A percentile compares a stretch with the other conserved stretches of the same genome.
Evolutionary conservation across 2,797 vertebrate genomes (phyloP).

Genomic region (Sebastes hubbsi): DNA sequence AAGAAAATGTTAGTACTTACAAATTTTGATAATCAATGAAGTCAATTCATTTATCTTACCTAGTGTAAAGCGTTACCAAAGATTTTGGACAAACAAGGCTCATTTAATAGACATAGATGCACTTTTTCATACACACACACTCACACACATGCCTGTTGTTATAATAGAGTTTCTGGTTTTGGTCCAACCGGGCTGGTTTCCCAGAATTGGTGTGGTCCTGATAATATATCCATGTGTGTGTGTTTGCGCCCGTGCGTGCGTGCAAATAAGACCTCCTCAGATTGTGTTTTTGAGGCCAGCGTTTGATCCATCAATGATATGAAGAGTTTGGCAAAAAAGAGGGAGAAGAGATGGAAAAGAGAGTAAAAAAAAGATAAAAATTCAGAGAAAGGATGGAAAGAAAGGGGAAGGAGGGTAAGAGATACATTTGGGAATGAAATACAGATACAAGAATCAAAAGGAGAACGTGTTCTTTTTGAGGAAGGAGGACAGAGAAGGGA

Average conservation of each 20-base stretch:
- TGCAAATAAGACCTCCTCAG: constrained; percentile 17
- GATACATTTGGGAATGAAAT: constrained; percentile 5
- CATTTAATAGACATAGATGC: background rate
- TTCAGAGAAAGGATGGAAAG: background rate
- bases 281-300: background rate
- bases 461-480: constrained; percentile 1
- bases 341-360: background rate
- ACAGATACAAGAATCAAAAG: constrained; percentile 9
- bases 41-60: background rate
- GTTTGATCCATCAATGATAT: constrained; percentile 22
- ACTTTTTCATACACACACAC: background rate
- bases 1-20: background rate
- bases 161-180: constrained; percentile 35
- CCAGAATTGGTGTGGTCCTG: constrained; percentile 35
- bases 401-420: background rate
- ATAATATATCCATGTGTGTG: constrained; percentile 3
- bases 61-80: background rate
- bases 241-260: background rate
- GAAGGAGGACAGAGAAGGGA: background rate
- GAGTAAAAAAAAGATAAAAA: background rate
- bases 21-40: background rate
- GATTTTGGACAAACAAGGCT: background rate
- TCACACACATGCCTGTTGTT: background rate
- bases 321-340: background rate
- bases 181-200: constrained; percentile 33